Conservation (phyloP, 2,888 invertebrate genomes). For the Euplagia quadripunctaria region DNA sequence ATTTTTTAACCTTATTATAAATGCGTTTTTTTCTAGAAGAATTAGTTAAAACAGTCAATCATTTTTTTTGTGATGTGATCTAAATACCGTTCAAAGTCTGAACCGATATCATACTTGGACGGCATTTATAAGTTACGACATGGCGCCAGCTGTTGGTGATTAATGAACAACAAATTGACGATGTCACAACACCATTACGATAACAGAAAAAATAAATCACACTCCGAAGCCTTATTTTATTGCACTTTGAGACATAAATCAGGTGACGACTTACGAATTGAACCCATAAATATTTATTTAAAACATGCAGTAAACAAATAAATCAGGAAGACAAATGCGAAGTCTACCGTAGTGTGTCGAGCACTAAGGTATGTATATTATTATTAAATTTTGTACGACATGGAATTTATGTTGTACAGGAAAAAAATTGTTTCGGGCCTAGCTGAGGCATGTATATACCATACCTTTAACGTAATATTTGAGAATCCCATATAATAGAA, state of each 20-base stretch:
- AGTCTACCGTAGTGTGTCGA: slow-evolving; percentile 35
- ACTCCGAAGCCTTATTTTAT: slow-evolving; percentile 17
- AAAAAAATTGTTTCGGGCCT: not conserved
- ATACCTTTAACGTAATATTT: too few relatives aligned
- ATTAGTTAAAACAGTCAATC: not conserved
- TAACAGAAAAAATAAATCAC: slow-evolving; percentile 15
- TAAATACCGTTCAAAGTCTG: not conserved
- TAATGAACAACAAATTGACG: slow-evolving; percentile 19
- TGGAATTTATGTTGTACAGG: not conserved
- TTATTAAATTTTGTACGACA: slow-evolving; percentile 27
- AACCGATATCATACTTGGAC: slow-evolving; percentile 4
- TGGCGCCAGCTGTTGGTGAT: slow-evolving; percentile 8
- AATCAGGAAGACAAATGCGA: slow-evolving; percentile 45
- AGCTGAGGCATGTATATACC: too few relatives aligned
- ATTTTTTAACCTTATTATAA: too few relatives aligned
- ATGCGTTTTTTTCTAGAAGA: too few relatives aligned
- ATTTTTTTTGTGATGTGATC: not conserved
- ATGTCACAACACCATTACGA: slow-evolving; percentile 19
- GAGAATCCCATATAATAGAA: too few relatives aligned
- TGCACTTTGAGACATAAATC: slow-evolving; percentile 30
- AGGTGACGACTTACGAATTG: slow-evolving; percentile 23
- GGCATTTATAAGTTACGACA: slow-evolving; percentile 8
- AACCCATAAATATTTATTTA: slow-evolving; percentile 51
- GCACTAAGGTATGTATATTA: slow-evolving; percentile 33
- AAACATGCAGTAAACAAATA: slow-evolving; percentile 50